phyloP scores from a whole-genome alignment of 2,888 invertebrate genomes.

The Piscicola geometra region DNA sequence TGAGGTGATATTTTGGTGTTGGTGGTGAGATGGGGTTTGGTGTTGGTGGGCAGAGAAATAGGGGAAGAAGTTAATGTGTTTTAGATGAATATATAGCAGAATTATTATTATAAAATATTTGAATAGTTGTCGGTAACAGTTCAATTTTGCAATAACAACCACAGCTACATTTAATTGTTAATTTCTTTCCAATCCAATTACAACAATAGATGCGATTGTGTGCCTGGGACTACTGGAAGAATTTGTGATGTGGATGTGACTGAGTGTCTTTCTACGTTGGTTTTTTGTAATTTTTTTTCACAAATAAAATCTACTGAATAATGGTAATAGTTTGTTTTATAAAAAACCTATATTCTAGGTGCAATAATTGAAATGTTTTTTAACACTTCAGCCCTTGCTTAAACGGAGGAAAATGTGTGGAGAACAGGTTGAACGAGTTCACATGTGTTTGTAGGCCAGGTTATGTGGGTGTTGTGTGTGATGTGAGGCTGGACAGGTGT shows the following conservation, averaged over 20 bases:
- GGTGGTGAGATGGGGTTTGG: no score
- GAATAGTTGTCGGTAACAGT: no score
- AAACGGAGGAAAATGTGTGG: slow-evolving; percentile 43
- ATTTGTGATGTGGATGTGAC: slow-evolving; percentile 18
- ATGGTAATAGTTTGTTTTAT: no score
- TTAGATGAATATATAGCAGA: no score
- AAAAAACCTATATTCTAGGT: no score
- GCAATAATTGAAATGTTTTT: no score
- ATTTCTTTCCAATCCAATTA: no score
- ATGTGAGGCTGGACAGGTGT: slow-evolving; percentile 44
- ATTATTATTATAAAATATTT: no score
- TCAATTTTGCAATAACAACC: no score
- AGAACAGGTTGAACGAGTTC: slow-evolving; percentile 42
- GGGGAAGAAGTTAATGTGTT: no score
- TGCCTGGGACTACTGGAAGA: slow-evolving; percentile 16
- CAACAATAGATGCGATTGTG: neutral
- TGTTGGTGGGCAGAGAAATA: no score
- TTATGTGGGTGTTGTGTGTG: slow-evolving; percentile 43
- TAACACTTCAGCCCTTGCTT: slow-evolving; percentile 42
- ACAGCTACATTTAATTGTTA: neutral
- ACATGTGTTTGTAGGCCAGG: slow-evolving; percentile 46
- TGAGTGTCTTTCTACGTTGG: slow-evolving; percentile 23
- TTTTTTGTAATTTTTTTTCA: neutral
- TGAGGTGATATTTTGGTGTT: no score
- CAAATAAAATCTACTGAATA: neutral